Conservation (phyloP, 1,140 invertebrate species). For the Elysia chlorotica region DNA sequence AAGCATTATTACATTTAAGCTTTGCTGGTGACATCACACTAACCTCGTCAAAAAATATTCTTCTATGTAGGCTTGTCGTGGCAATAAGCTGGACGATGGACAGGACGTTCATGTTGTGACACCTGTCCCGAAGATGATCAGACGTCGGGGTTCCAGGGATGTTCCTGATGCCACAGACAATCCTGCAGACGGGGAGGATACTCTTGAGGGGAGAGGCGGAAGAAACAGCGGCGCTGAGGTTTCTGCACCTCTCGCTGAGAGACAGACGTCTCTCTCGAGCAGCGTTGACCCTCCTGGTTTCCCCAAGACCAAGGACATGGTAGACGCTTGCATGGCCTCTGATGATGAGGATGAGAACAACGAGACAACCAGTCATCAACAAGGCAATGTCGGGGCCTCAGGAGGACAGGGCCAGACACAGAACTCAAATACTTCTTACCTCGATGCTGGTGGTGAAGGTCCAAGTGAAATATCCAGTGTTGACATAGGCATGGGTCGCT, state of each 20-base stretch:
- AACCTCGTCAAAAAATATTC: not conserved
- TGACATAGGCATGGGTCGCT: too few relatives aligned
- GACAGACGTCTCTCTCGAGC: not conserved
- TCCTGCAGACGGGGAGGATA: not conserved
- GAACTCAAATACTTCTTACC: too few relatives aligned
- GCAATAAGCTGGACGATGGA: slow-evolving; percentile 40
- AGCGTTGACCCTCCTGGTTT: not conserved
- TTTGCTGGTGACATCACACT: not conserved
- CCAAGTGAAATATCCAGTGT: too few relatives aligned
- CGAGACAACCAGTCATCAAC: not conserved
- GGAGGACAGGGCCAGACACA: not conserved
- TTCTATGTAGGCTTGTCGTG: slow-evolving; percentile 51
- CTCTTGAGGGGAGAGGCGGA: not conserved
- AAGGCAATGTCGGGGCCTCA: not conserved
- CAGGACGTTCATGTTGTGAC: slow-evolving; percentile 30
- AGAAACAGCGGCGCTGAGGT: not conserved
- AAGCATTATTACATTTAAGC: not conserved
- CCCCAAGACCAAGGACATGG: not conserved
- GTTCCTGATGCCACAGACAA: not conserved
- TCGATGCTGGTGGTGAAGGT: too few relatives aligned
- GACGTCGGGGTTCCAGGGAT: not conserved
- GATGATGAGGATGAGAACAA: not conserved
- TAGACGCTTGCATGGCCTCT: not conserved
- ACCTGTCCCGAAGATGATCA: not conserved
- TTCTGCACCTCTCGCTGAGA: not conserved